A percentile compares a stretch with the other conserved stretches of the same genome.
These are phyloP conservation scores for Apis florea DNA, from an alignment of 1,140 invertebrate species.

Conservation along the genomic window DNA sequence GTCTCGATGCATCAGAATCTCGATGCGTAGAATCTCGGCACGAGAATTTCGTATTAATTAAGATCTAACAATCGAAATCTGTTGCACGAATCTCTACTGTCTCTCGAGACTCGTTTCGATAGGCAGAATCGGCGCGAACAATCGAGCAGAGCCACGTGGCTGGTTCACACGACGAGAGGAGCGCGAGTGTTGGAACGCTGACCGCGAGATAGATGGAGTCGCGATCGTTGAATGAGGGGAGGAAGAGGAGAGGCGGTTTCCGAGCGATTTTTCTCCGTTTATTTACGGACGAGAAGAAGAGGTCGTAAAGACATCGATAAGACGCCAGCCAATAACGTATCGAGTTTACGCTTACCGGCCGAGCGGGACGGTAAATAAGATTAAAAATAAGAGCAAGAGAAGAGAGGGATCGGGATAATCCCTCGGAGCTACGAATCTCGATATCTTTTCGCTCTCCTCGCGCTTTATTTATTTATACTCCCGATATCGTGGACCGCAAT, in stretches of 20 bases:
- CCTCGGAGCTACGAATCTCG: constrained; percentile 52
- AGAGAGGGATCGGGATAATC: constrained; percentile 16
- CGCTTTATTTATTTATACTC: constrained; percentile 62
- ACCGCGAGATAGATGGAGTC: constrained; percentile 41
- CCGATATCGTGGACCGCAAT: constrained; percentile 50
- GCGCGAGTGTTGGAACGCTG: neutral
- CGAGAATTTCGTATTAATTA: no score
- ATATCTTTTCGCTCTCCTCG: constrained; percentile 48
- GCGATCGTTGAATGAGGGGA: neutral
- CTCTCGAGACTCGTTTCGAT: no score
- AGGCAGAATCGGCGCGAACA: no score
- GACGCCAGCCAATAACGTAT: constrained; percentile 60
- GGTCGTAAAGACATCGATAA: constrained; percentile 62
- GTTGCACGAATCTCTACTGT: no score
- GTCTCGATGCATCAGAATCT: no score
- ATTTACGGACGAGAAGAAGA: constrained; percentile 49
- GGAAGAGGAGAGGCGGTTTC: constrained; percentile 24
- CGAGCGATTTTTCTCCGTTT: constrained; percentile 34
- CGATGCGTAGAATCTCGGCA: no score
- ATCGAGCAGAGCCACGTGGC: no score
- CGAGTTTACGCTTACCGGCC: constrained; percentile 60
- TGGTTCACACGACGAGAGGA: no score
- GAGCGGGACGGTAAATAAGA: constrained; percentile 61
- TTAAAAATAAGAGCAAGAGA: constrained; percentile 56
- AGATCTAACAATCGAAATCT: no score